phyloP scores from a whole-genome alignment of 2,797 vertebrate genomes.

The Philypnodon macrostomus region DNA sequence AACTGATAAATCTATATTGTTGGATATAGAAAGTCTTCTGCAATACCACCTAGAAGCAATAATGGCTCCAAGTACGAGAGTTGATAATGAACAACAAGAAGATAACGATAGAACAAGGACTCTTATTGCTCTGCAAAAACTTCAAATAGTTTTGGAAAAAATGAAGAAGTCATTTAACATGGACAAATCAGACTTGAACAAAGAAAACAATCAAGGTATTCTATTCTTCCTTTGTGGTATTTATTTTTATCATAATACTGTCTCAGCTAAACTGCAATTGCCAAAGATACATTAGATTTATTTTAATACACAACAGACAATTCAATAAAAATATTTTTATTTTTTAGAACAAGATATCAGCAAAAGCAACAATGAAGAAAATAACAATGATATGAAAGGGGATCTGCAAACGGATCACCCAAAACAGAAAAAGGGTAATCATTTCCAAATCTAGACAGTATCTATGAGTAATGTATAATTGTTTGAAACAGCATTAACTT shows the following conservation, averaged over 20 bases:
- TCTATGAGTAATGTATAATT: background rate
- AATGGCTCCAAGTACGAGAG: constrained; percentile 25
- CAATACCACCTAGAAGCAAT: constrained; percentile 50
- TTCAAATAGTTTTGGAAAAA: constrained; percentile 67
- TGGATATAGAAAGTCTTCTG: constrained; percentile 67
- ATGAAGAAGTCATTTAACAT: constrained; percentile 60
- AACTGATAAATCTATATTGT: constrained; percentile 57
- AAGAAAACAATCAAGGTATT: constrained; percentile 72
- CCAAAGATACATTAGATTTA: no score
- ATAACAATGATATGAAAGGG: background rate
- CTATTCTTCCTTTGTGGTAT: constrained; percentile 3
- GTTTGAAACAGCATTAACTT: background rate
- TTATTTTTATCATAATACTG: background rate
- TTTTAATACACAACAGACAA: no score
- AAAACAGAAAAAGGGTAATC: constrained; percentile 4
- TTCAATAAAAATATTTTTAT: background rate
- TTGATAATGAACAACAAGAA: constrained; percentile 34
- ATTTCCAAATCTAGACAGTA: background rate
- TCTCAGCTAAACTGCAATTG: background rate
- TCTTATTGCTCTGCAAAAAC: constrained; percentile 63
- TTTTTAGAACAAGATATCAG: constrained; percentile 1
- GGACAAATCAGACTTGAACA: constrained; percentile 49
- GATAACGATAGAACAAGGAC: constrained; percentile 39
- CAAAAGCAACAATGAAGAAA: constrained; percentile 11
- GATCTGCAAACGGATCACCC: constrained; percentile 3